Percentiles rank a stretch among this genome's conserved stretches.
These are phyloP conservation scores for Benthosema pterotum DNA, from an alignment of 2,797 vertebrate genomes.

Conservation along the genomic window DNA sequence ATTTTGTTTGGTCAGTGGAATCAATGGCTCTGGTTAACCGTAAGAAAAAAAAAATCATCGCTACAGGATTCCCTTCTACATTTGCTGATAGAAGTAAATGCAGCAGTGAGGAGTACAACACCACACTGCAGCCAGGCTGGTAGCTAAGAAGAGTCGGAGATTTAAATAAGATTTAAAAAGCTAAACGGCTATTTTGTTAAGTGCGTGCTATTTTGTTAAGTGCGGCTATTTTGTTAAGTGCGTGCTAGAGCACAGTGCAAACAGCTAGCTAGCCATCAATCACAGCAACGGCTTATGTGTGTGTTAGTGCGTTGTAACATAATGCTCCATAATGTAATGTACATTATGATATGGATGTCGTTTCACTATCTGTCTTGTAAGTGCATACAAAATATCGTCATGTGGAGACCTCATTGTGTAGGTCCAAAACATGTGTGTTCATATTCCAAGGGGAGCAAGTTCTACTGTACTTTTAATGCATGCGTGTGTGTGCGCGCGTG, in stretches of 20 bases:
- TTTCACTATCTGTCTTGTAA: too few species aligned
- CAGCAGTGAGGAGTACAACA: not conserved
- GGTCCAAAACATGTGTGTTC: too few species aligned
- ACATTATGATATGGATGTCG: too few species aligned
- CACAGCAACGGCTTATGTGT: not conserved
- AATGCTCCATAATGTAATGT: too few species aligned
- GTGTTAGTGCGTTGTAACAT: not conserved
- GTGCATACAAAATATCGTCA: too few species aligned
- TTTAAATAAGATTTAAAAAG: too few species aligned
- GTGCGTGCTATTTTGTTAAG: too few species aligned
- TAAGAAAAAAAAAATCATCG: not conserved
- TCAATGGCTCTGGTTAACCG: not conserved
- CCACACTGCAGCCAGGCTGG: too few species aligned
- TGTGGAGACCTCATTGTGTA: too few species aligned
- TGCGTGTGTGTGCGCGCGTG: conserved; percentile 8
- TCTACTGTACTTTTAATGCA: not conserved
- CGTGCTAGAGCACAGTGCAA: not conserved
- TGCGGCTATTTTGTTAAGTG: not conserved
- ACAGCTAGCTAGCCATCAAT: not conserved
- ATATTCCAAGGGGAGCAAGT: too few species aligned
- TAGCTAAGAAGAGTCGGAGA: too few species aligned
- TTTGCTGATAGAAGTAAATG: not conserved
- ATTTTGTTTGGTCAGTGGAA: not conserved
- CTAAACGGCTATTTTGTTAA: too few species aligned
- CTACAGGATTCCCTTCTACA: not conserved